A percentile compares a stretch with the other conserved stretches of the same genome.
Evolutionary conservation across 92 coral and sea anemone species (phyloP).

Genomic region (Zoanthus sociatus): DNA sequence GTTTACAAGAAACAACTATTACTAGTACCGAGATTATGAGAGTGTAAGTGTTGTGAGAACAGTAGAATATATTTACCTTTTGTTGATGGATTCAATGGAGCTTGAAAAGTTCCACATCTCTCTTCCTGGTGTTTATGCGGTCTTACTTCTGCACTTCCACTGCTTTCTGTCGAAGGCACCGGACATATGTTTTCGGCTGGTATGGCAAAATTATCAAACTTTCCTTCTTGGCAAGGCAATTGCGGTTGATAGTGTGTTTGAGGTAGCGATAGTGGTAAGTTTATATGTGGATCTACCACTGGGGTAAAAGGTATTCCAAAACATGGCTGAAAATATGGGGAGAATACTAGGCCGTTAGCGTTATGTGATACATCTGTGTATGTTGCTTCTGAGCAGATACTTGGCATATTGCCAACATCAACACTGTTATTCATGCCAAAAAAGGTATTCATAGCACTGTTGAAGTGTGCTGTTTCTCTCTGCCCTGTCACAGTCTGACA

Average conservation of each 20-base stretch:
- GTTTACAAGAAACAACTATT: background rate
- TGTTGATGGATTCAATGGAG: background rate
- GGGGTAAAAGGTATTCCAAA: background rate
- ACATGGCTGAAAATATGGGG: slow-evolving; percentile 12
- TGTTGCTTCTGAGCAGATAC: slow-evolving; percentile 6
- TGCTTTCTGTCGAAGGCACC: background rate
- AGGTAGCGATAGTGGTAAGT: slow-evolving; percentile 12
- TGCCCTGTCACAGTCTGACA: background rate
- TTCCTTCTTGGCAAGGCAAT: background rate
- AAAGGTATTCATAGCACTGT: background rate
- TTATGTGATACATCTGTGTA: slow-evolving; percentile 28
- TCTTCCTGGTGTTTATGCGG: background rate
- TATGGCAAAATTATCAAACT: background rate
- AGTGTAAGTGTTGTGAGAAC: background rate
- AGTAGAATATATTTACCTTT: background rate
- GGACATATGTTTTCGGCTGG: background rate
- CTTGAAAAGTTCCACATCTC: background rate
- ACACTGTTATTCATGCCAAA: background rate
- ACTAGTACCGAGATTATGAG: background rate
- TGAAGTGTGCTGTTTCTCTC: background rate
- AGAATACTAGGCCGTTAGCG: background rate
- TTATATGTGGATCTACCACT: slow-evolving; percentile 5
- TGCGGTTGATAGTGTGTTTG: slow-evolving; percentile 25
- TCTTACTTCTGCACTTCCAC: background rate
- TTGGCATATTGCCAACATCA: background rate